Base-by-base conservation (phyloP, 1,140 invertebrate genomes). In the Drosophila pruinosa region DNA sequence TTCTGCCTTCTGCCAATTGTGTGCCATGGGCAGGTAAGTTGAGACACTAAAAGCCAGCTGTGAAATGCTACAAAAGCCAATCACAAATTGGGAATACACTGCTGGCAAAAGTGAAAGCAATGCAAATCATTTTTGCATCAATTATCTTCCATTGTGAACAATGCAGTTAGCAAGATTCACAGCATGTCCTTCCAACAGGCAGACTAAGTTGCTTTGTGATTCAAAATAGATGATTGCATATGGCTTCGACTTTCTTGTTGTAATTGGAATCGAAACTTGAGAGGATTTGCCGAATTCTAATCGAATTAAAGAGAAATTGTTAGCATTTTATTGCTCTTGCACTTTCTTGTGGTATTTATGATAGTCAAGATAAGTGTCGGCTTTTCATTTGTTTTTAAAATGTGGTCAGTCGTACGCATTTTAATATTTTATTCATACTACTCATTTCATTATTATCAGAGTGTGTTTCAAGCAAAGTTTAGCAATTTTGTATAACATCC, bases 61-160 rank as follows among this genome's bases (percentile, higher is more conserved):
- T 1, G 17, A 1, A 8, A 10, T 7, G n/a, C 21, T 1, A 41
- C 12, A 41, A 41, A 53, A 14, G 17, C 1, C 4, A 47, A 14
- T 12, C 22, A 12, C 3, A 47, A 67, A 54, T 59, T 21, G 36
- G 3, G 26, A 67, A 65, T 64, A 58, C 36, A 64, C 12, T 48
- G 19, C 15, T 22, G 26, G 4, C 47, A 28, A 39, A 12, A 47
- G 6, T 5, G 45, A 39, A 10, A 12, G 39, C 39, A 47, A 47
- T 28, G 31, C 26, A 26, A 45, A 70, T 56, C 58, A 17, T 24
- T 17, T 26, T 17, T 22, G 4, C 2, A 41, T 12, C 39, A 21
- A 47, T 34, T 47, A 36, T 22, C n/a, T 0, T 47, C 7, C 17
- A 47, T 36, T 59, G 26, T 45, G 1, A 15, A 15, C 4, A 34